Conservation (phyloP, 2,888 invertebrate species). For the Eupithecia tripunctaria region DNA sequence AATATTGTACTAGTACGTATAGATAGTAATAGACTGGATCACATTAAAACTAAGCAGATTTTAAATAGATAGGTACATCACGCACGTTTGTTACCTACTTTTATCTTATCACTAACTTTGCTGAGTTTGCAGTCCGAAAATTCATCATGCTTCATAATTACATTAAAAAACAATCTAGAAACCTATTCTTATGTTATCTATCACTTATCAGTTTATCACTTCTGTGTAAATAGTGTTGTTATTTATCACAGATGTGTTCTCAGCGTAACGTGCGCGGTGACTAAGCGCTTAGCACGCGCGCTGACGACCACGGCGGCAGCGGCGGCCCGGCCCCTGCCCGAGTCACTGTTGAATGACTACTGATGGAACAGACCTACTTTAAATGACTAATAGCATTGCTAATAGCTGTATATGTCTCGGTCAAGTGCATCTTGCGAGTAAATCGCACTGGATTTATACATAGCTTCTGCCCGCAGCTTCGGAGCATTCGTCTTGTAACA, state of each 20-base stretch:
- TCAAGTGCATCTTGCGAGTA: constrained; percentile 25
- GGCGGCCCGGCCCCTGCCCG: constrained; percentile 30
- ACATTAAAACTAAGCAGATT: background rate
- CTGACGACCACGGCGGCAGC: too few relatives aligned
- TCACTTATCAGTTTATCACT: constrained; percentile 46
- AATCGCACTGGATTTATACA: background rate
- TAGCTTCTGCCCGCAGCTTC: too few relatives aligned
- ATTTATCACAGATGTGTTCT: constrained; percentile 64
- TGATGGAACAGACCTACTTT: constrained; percentile 22
- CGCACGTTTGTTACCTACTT: background rate
- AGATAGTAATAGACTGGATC: too few relatives aligned
- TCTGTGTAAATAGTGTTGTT: constrained; percentile 40
- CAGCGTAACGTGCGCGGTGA: constrained; percentile 63
- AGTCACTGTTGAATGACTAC: constrained; percentile 39
- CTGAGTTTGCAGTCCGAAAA: background rate
- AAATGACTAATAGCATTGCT: constrained; percentile 7
- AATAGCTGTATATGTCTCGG: constrained; percentile 19
- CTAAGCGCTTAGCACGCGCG: constrained; percentile 65
- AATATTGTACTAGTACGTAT: too few relatives aligned
- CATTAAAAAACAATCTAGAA: background rate
- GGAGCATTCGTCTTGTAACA: too few relatives aligned
- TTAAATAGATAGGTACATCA: background rate
- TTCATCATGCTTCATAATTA: background rate
- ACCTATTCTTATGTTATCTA: constrained; percentile 42
- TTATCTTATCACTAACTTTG: background rate